Evolutionary conservation across 2,888 invertebrate genomes (phyloP), one percentile per base, ranked within the genome.

Genomic region (Cybosia mesomella): DNA sequence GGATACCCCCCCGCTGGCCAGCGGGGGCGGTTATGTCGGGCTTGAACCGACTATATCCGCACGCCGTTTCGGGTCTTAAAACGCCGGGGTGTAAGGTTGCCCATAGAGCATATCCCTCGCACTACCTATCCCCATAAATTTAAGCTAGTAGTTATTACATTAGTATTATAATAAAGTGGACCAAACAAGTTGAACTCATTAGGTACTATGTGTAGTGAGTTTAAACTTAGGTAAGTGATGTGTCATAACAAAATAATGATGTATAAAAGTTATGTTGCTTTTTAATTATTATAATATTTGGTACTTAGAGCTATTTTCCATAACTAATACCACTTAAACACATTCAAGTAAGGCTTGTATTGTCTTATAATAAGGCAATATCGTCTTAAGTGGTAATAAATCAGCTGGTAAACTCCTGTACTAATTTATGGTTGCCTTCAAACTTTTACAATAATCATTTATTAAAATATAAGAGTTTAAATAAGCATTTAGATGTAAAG

Each of bases 341-440:
- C 58, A 7, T 13, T 58, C 7, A 49, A n/a, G 9, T n/a, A n/a
- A 49, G 49, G n/a, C n/a, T 49, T 49, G n/a, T 28, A 24, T 43
- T 60, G 60, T 28, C 43, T 43, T 43, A 60, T 28, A 24, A 49
- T 18, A 60, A 39, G 2, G 22, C 18, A 39, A 43, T 24, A n/a
- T 60, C 39, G 60, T 24, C 39, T 9, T 60, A 60, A 43, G 43
- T 43, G 60, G 18, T n/a, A 24, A 60, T 60, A 60, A 60, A 60
- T 43, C 39, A 60, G n/a, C 39, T 36, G 34, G 21, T 3, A 36
- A 36, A 34, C 43, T n/a, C 39, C 15, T 24, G 18, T 5, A 39
- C 9, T 24, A 43, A n/a, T 43, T 60, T 43, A 24, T 43, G 24
- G 43, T 43, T 21, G 0, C n/a, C 43, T 18, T 9, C 7, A n/a